Evolutionary conservation across 2,888 invertebrate species (phyloP).

Genomic region (Tryphoninae sp.): DNA sequence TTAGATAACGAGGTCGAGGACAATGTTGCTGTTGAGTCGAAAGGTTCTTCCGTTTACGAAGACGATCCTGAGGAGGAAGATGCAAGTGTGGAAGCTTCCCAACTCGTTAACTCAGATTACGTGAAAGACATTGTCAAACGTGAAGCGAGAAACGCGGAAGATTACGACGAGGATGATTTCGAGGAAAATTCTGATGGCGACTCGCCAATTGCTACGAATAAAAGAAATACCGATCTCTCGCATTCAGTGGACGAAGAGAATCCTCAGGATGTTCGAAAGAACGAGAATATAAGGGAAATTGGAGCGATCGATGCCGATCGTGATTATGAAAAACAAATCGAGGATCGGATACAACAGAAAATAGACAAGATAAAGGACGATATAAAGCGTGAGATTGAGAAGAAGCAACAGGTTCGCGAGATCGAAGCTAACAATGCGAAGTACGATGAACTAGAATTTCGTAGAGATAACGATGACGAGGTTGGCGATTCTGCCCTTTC

Average conservation of each 20-base stretch:
- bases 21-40: slow-evolving; percentile 32
- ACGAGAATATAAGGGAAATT: slow-evolving; percentile 23
- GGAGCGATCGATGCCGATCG: slow-evolving; percentile 44
- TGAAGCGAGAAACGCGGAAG: slow-evolving; percentile 45
- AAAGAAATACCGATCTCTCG: slow-evolving; percentile 22
- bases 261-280: slow-evolving; percentile 39
- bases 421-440: slow-evolving; percentile 74
- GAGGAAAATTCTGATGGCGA: slow-evolving; percentile 23
- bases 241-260: slow-evolving; percentile 27
- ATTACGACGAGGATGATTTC: slow-evolving; percentile 53
- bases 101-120: slow-evolving; percentile 48
- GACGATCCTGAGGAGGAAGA: slow-evolving; percentile 50
- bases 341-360: slow-evolving; percentile 78
- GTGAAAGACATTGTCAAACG: slow-evolving; percentile 45
- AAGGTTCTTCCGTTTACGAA: slow-evolving; percentile 33
- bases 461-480: slow-evolving; percentile 59
- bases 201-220: slow-evolving; percentile 2
- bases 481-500: neutral
- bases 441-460: slow-evolving; percentile 70
- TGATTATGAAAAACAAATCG: slow-evolving; percentile 73
- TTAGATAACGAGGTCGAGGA: slow-evolving; percentile 2
- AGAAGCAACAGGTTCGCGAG: slow-evolving; percentile 65
- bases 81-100: neutral
- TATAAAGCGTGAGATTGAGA: slow-evolving; percentile 78
- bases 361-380: slow-evolving; percentile 80